phyloP scores from a whole-genome alignment of 1,140 invertebrate genomes.

The Drosophila athabasca region DNA sequence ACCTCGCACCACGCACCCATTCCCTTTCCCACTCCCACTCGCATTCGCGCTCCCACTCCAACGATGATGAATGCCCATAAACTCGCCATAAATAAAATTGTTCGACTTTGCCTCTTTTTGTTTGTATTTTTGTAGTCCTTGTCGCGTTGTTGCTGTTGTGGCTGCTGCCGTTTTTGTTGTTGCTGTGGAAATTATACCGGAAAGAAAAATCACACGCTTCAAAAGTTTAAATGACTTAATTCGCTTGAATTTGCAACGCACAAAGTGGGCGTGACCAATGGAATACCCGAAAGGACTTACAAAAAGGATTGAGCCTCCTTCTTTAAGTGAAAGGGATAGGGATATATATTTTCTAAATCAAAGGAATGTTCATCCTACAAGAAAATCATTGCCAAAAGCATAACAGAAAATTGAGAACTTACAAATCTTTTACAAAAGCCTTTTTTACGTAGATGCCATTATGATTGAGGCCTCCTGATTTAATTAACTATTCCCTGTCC shows the following conservation, averaged over 20 bases:
- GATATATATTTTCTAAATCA: too few species aligned
- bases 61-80: conserved; percentile 78
- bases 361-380: too few species aligned
- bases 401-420: too few species aligned
- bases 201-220: conserved; percentile 75
- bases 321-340: too few species aligned
- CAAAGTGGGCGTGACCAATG: conserved; percentile 18
- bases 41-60: neutral
- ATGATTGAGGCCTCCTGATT: too few species aligned
- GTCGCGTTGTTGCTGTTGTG: conserved; percentile 10
- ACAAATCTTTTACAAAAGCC: too few species aligned
- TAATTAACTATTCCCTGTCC: too few species aligned
- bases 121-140: conserved; percentile 9
- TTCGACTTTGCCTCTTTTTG: conserved; percentile 49
- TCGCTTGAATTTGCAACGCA: conserved; percentile 51
- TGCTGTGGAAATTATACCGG: conserved; percentile 61
- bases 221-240: conserved; percentile 81
- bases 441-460: too few species aligned
- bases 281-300: conserved; percentile 10
- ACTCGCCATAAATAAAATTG: conserved; percentile 75
- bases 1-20: neutral
- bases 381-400: too few species aligned
- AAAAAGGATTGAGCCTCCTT: neutral
- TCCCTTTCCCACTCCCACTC: neutral
- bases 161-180: conserved; percentile 24